Evolutionary conservation across 2,888 invertebrate species (phyloP).

Genomic region (Luperina testacea): DNA sequence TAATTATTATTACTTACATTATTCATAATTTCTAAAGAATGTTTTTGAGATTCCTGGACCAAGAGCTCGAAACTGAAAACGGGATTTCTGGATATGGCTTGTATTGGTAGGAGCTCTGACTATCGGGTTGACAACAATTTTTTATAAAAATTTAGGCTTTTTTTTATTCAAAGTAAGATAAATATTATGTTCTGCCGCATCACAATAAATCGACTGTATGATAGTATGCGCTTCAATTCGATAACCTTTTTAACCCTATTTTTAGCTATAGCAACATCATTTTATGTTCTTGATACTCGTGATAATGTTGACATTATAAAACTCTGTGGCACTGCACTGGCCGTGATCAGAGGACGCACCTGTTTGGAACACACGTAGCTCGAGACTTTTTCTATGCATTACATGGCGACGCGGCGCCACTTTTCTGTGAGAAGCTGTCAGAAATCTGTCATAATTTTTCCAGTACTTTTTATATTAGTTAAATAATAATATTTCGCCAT

Average conservation of each 20-base stretch:
- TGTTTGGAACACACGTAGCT: no score
- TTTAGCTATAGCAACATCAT: neutral
- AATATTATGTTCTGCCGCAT: neutral
- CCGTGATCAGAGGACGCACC: no score
- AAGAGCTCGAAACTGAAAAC: neutral
- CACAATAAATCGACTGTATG: neutral
- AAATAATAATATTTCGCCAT: no score
- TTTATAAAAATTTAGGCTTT: neutral
- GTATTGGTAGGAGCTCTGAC: neutral
- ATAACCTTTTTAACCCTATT: slow-evolving; percentile 20
- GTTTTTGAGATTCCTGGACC: neutral
- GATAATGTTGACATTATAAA: neutral
- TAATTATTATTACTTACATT: neutral
- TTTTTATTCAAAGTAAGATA: no score
- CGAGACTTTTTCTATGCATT: no score
- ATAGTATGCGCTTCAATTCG: neutral
- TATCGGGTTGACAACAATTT: neutral
- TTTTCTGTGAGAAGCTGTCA: no score
- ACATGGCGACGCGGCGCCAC: no score
- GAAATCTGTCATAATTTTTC: no score
- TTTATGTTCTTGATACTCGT: neutral
- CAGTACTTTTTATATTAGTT: no score
- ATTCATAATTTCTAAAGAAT: neutral
- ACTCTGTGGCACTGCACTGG: no score
- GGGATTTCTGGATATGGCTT: neutral